Evolutionary conservation across 2,797 vertebrate species (phyloP).

Genomic region (Benthosema pterotum): DNA sequence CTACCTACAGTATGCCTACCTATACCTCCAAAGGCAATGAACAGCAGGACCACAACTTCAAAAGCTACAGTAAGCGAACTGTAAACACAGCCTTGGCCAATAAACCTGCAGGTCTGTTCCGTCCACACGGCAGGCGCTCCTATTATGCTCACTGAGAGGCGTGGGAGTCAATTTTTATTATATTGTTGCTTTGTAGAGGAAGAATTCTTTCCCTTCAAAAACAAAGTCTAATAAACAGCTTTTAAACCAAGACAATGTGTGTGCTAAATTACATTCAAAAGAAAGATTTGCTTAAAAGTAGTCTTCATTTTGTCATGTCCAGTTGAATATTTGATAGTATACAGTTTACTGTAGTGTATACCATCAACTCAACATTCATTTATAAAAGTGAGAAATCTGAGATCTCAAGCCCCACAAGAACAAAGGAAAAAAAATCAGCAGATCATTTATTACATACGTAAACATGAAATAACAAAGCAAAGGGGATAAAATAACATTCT

Average conservation of each 20-base stretch:
- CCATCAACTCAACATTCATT: no score
- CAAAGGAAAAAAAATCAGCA: constrained; percentile 61
- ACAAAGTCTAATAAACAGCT: no score
- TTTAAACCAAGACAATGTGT: no score
- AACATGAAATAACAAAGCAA: constrained; percentile 63
- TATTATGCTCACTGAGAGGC: constrained; percentile 37
- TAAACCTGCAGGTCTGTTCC: constrained; percentile 40
- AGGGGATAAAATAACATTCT: constrained; percentile 62
- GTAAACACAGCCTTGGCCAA: constrained; percentile 41
- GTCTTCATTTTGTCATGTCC: no score
- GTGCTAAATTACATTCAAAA: no score
- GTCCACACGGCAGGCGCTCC: no score
- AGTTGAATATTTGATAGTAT: no score
- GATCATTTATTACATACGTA: constrained; percentile 77
- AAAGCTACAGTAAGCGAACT: constrained; percentile 45
- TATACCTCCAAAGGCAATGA: constrained; percentile 37
- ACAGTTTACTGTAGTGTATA: no score
- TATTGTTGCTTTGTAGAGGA: neutral
- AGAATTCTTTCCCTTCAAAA: no score
- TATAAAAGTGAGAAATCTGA: constrained; percentile 13
- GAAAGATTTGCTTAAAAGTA: no score
- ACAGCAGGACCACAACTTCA: constrained; percentile 69
- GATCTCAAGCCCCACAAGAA: constrained; percentile 48
- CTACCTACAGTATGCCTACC: constrained; percentile 24
- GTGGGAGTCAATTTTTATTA: constrained; percentile 27